Evolutionary conservation across 2,888 invertebrate species (phyloP), one percentile per base, ranked within the genome.

Genomic region (Clostera curtula): DNA sequence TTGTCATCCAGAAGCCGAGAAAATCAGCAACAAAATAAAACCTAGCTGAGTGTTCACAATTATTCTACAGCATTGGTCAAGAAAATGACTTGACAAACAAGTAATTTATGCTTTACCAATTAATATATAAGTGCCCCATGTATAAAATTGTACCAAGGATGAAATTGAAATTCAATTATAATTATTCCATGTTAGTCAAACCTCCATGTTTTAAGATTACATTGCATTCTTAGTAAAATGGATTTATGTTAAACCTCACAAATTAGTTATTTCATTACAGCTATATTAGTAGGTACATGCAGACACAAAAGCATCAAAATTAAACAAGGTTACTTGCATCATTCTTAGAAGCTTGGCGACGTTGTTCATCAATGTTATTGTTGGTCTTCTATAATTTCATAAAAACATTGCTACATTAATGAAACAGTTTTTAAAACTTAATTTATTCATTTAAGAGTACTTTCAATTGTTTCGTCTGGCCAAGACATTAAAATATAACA

Each of bases 321-420:
- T 50, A 66, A 67, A 66, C 60, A 52, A 30, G 58, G 65, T 80
- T 83, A 82, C 82, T 83, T 83, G 82, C 80, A 69, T 82, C 76
- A 79, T 64, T 74, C 69, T 77, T 69, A 76, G 80, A 60, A 73
- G 77, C 71, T 70, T 73, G 65, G 61, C 49, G 61, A 58, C 55
- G 43, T 55, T 60, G 61, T 62, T 56, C 72, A 65, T 63, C 62
- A 53, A 65, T 58, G 58, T 71, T 79, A 83, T 62, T 83, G 82
- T 71, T 82, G 82, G 49, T 77, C 80, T 75, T 83, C 82, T 83
- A 83, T 59, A 83, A 82, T 47, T 62, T 68, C 47, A 68, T 46
- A 74, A 76, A 68, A 75, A 65, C 28, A 50, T 16, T 19, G 24
- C 16, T 25, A 19, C 25, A 27, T 42, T 36, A 22, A 21, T 24